Evolutionary conservation across 2,888 invertebrate species (phyloP).

Genomic region (Meganola albula): DNA sequence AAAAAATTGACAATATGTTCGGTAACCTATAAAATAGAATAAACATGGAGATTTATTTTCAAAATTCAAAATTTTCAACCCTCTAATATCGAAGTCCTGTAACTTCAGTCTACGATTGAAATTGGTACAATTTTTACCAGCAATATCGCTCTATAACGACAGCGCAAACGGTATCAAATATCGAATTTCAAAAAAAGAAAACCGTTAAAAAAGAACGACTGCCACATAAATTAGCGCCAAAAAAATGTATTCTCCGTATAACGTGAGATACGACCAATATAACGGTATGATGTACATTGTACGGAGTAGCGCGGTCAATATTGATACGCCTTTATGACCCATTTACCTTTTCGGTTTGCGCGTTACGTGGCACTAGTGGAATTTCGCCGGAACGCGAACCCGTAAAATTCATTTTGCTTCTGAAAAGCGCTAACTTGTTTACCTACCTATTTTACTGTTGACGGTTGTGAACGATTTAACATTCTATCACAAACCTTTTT

Average conservation of each 20-base stretch:
- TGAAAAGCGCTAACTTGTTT: slow-evolving; percentile 46
- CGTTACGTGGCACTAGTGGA: slow-evolving; percentile 43
- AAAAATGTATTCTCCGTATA: slow-evolving; percentile 49
- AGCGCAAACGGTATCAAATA: slow-evolving; percentile 23
- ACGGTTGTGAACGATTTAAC: no score
- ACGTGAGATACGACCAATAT: slow-evolving; percentile 60
- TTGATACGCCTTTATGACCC: slow-evolving; percentile 72
- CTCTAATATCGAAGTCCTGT: no score
- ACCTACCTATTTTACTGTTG: no score
- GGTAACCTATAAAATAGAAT: no score
- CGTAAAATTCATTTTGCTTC: slow-evolving; percentile 56
- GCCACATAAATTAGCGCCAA: slow-evolving; percentile 51
- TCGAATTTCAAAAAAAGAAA: slow-evolving; percentile 32
- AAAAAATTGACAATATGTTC: no score
- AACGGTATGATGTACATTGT: slow-evolving; percentile 57
- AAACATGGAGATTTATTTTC: no score
- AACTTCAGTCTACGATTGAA: no score
- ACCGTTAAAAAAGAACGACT: slow-evolving; percentile 34
- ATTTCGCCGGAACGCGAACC: slow-evolving; percentile 47
- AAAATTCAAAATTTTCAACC: no score
- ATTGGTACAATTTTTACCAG: slow-evolving; percentile 17
- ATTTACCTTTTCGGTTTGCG: slow-evolving; percentile 64
- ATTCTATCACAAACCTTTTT: no score
- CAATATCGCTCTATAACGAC: no score
- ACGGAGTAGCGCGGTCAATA: slow-evolving; percentile 64